Percentiles rank a stretch among this genome's conserved stretches.
These are phyloP conservation scores for Triops cancriformis DNA, from an alignment of 1,140 invertebrate genomes.

Conservation along the genomic window DNA sequence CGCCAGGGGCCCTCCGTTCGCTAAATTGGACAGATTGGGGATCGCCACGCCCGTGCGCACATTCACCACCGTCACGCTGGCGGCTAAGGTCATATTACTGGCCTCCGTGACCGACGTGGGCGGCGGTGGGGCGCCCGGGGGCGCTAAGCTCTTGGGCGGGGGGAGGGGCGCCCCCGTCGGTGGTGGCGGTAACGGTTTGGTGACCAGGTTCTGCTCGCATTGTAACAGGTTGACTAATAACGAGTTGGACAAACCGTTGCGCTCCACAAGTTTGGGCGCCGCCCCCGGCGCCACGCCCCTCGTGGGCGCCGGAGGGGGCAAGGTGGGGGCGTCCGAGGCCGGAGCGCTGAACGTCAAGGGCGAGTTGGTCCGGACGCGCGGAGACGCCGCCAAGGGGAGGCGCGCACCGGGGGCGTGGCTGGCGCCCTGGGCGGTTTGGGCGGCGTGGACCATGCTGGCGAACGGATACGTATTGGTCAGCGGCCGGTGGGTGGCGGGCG, in stretches of 20 bases:
- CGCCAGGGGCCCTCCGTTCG: slow-evolving; percentile 42
- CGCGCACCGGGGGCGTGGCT: slow-evolving; percentile 34
- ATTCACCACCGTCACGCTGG: slow-evolving; percentile 25
- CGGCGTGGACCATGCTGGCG: slow-evolving; percentile 80
- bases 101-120: neutral
- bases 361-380: slow-evolving; percentile 10
- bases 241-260: slow-evolving; percentile 18
- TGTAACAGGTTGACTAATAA: slow-evolving; percentile 26
- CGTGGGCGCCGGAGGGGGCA: slow-evolving; percentile 15
- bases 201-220: slow-evolving; percentile 22
- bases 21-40: slow-evolving; percentile 42
- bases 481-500: slow-evolving; percentile 31
- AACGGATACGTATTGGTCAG: slow-evolving; percentile 61
- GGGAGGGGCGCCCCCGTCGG: slow-evolving; percentile 15
- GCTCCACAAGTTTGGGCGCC: neutral
- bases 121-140: neutral
- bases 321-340: neutral
- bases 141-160: neutral
- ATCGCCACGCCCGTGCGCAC: slow-evolving; percentile 25
- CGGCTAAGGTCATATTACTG: slow-evolving; percentile 23
- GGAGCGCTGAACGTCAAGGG: neutral
- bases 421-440: slow-evolving; percentile 44
- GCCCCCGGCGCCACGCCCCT: neutral
- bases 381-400: slow-evolving; percentile 32
- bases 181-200: slow-evolving; percentile 18